A percentile compares a stretch with the other conserved stretches of the same genome.
These are phyloP conservation scores for Serranochromis macrocephalus DNA, from an alignment of 2,113 vertebrate species.

Conservation along the genomic window DNA sequence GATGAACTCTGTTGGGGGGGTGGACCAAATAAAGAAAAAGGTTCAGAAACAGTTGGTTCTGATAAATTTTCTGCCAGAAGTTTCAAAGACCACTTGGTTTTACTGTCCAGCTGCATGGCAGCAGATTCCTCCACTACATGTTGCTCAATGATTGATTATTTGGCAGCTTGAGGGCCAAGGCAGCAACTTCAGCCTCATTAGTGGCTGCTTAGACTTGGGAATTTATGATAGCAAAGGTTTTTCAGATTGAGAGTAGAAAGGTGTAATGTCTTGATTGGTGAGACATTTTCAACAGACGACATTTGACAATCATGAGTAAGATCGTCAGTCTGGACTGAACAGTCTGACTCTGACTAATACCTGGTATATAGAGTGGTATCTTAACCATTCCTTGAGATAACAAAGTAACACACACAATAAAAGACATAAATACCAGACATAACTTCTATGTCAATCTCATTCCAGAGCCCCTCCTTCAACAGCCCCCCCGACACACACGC, in stretches of 20 bases:
- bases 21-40: not conserved
- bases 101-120: conserved; percentile 30
- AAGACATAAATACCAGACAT: conserved; percentile 51
- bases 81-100: not conserved
- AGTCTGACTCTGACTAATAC: not conserved
- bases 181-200: not conserved
- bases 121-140: conserved; percentile 25
- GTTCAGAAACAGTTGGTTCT: conserved; percentile 35
- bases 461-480: conserved; percentile 34
- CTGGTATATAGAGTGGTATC: not conserved
- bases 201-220: not conserved
- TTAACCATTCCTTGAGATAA: conserved; percentile 21
- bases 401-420: not conserved
- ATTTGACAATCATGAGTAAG: not conserved
- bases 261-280: not conserved
- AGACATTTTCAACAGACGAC: not conserved
- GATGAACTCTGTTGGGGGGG: not conserved
- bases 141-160: conserved; percentile 30
- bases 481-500: not conserved
- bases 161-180: conserved; percentile 14
- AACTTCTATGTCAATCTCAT: conserved; percentile 40
- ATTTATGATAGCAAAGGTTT: not conserved
- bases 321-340: not conserved
- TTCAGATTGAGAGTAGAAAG: not conserved
- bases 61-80: conserved; percentile 29